These are phyloP conservation scores for Tringa solitaria DNA, from an alignment of 2,113 vertebrate species.

Conservation along the genomic window DNA sequence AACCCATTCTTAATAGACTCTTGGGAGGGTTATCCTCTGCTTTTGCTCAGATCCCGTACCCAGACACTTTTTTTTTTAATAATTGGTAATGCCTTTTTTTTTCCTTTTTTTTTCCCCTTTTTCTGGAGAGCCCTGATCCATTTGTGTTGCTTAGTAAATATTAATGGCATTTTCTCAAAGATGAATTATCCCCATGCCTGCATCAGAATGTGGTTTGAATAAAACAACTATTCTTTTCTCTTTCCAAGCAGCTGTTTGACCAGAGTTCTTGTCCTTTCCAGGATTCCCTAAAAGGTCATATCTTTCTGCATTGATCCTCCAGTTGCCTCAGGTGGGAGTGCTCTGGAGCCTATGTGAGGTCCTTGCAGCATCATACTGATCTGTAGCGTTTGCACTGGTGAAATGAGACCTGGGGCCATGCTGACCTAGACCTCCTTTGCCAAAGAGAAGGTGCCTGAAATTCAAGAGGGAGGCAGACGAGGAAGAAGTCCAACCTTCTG, in stretches of 20 bases:
- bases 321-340: neutral
- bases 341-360: neutral
- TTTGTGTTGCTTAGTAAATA: neutral
- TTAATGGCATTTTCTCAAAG: neutral
- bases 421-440: neutral
- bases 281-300: neutral
- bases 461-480: neutral
- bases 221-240: rapidly evolving
- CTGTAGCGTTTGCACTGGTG: too few relatives aligned
- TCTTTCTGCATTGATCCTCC: neutral
- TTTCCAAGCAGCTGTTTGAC: neutral
- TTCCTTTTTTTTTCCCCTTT: neutral
- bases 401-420: neutral
- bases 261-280: neutral
- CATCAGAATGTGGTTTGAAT: neutral
- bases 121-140: neutral
- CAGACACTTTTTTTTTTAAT: neutral
- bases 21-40: constrained; percentile 45
- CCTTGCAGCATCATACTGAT: neutral
- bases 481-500: neutral
- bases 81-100: neutral
- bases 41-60: neutral
- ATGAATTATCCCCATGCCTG: neutral
- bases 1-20: constrained; percentile 46
- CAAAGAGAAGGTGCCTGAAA: neutral